phyloP scores from a whole-genome alignment of 2,797 vertebrate genomes.

The Stomatorhinus walkeri region DNA sequence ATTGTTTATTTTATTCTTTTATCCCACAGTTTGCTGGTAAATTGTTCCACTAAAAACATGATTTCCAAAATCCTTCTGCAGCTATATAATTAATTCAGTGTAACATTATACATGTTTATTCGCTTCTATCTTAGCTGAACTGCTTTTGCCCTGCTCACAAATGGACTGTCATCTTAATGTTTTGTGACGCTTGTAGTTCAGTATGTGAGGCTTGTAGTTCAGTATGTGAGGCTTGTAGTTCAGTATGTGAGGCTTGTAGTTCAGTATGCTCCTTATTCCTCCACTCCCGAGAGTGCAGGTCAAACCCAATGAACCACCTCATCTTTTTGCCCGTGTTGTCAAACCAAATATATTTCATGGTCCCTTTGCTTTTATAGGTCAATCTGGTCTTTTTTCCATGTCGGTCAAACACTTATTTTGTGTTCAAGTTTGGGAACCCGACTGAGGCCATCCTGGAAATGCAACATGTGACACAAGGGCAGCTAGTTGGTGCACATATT shows the following conservation, averaged over 20 bases:
- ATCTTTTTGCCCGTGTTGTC: not conserved
- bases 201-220: not conserved
- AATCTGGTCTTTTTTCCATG: not conserved
- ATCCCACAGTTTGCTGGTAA: not conserved
- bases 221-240: too few species aligned
- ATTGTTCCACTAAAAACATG: not conserved
- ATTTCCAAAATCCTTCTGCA: not conserved
- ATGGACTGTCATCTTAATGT: not conserved
- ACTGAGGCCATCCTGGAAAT: not conserved
- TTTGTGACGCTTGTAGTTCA: not conserved
- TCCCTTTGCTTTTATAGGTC: not conserved
- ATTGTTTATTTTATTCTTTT: not conserved
- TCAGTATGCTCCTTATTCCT: not conserved
- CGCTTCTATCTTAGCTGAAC: not conserved
- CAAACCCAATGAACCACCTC: not conserved
- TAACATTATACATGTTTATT: not conserved
- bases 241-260: not conserved
- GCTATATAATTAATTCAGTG: not conserved
- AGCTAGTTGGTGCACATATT: not conserved
- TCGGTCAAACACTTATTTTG: not conserved
- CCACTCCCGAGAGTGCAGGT: not conserved
- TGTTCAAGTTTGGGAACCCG: not conserved
- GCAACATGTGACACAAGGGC: not conserved
- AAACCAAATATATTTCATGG: not conserved
- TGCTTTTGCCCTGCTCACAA: not conserved